Percentiles rank a stretch among this genome's conserved stretches.
Conservation (phyloP, 2,797 vertebrate species). For the Pachyuromys duprasi region DNA sequence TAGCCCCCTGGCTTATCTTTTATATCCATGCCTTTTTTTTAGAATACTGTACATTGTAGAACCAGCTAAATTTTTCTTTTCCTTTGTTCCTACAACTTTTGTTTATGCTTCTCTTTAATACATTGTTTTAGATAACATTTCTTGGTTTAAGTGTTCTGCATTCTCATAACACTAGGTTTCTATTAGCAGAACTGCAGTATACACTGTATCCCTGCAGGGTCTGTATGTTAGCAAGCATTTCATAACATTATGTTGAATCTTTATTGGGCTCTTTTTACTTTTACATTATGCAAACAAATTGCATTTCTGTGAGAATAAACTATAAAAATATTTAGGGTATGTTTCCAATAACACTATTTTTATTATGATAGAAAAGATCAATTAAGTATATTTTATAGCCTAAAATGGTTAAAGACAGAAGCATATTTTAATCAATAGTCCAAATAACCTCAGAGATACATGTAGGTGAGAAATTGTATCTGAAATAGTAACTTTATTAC, state of each 20-base stretch:
- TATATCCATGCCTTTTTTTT: neutral
- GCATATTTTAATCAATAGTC: neutral
- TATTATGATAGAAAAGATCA: neutral
- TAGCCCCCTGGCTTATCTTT: neutral
- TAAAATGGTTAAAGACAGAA: slow-evolving; percentile 38
- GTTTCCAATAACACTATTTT: slow-evolving; percentile 1
- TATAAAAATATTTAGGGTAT: neutral
- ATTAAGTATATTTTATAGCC: neutral
- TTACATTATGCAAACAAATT: neutral
- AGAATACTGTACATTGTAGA: neutral
- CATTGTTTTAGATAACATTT: neutral
- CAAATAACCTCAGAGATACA: neutral
- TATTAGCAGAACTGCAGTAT: neutral
- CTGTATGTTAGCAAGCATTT: neutral
- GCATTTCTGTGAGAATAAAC: neutral
- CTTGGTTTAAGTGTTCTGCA: neutral
- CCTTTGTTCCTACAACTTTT: neutral
- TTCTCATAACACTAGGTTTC: neutral
- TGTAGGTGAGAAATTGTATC: neutral
- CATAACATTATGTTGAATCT: neutral
- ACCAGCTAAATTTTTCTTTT: neutral
- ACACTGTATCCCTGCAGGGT: neutral
- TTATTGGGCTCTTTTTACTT: neutral
- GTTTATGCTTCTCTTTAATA: neutral
- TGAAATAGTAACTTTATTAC: slow-evolving; percentile 39